Evolutionary conservation across 2,888 invertebrate species (phyloP).

Genomic region (Arge pagana): DNA sequence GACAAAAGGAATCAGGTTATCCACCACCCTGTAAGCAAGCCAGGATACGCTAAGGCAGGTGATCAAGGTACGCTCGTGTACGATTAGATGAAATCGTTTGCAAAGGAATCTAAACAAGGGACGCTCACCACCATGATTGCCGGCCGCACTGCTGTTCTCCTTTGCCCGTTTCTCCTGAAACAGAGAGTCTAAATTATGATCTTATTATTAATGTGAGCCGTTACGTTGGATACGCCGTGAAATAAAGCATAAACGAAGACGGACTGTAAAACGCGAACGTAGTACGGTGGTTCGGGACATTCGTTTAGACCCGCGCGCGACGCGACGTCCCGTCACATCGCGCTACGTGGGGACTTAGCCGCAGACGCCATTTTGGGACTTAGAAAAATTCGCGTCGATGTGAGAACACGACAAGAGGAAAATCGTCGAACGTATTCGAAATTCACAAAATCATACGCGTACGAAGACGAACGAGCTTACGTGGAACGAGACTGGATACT

Average conservation of each 20-base stretch:
- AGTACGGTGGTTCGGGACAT: too few species aligned
- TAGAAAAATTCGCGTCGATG: constrained; percentile 67
- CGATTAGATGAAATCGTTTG: too few species aligned
- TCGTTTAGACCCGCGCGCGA: too few species aligned
- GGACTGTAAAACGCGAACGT: too few species aligned
- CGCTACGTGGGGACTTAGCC: constrained; percentile 65
- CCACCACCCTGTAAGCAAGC: too few species aligned
- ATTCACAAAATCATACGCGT: constrained; percentile 18
- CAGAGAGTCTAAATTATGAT: constrained; percentile 29
- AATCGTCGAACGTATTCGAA: constrained; percentile 38
- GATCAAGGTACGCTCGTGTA: too few species aligned
- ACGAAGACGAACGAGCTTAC: neutral
- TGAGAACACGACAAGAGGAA: constrained; percentile 62
- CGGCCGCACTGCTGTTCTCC: constrained; percentile 53
- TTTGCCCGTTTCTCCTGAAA: constrained; percentile 56
- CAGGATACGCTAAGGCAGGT: too few species aligned
- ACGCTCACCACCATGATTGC: constrained; percentile 56
- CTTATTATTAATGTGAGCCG: too few species aligned
- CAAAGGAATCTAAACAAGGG: too few species aligned
- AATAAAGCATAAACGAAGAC: too few species aligned
- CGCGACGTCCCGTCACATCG: constrained; percentile 23
- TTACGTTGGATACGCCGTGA: too few species aligned
- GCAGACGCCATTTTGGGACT: constrained; percentile 90
- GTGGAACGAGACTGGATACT: constrained; percentile 35
- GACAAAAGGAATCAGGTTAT: too few species aligned